Evolutionary conservation across 2,888 invertebrate genomes (phyloP).

Genomic region (Dermolepida albohirtum): DNA sequence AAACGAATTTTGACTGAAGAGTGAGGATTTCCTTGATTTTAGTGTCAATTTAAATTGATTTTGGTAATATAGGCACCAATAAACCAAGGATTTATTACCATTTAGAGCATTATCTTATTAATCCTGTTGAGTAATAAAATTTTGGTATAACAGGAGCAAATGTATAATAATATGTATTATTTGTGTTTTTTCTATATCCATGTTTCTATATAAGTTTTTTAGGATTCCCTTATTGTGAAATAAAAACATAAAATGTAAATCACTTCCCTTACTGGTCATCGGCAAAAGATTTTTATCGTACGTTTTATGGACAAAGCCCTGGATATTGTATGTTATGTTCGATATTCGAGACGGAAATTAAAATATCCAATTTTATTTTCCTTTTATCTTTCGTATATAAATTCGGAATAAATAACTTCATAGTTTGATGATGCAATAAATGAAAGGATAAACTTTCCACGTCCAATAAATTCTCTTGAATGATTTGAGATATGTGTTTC

Average conservation of each 20-base stretch:
- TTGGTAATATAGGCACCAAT: too few species aligned
- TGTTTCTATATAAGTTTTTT: too few species aligned
- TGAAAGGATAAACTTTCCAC: slow-evolving; percentile 29
- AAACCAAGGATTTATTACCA: too few species aligned
- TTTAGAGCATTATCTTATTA: too few species aligned
- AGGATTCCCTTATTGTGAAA: slow-evolving; percentile 2
- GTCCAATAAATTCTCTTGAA: slow-evolving; percentile 28
- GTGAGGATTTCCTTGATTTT: too few species aligned
- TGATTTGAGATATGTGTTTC: slow-evolving; percentile 20
- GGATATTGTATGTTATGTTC: slow-evolving; percentile 23
- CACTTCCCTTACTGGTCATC: slow-evolving; percentile 21
- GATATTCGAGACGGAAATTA: slow-evolving; percentile 29
- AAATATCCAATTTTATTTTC: slow-evolving; percentile 36
- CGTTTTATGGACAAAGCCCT: slow-evolving; percentile 16
- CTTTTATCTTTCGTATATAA: slow-evolving; percentile 26
- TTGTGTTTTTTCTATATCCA: too few species aligned
- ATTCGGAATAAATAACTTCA: slow-evolving; percentile 17
- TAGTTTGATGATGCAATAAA: slow-evolving; percentile 33
- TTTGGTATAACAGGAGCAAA: too few species aligned
- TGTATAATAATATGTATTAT: too few species aligned
- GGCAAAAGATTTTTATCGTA: slow-evolving; percentile 17
- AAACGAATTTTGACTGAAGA: too few species aligned
- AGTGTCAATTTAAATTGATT: too few species aligned
- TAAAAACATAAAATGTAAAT: slow-evolving; percentile 29
- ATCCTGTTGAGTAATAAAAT: too few species aligned